Evolutionary conservation across 1,140 invertebrate species (phyloP), one percentile per base, ranked within the genome.

Genomic region (Gonatopus flavifemur): DNA sequence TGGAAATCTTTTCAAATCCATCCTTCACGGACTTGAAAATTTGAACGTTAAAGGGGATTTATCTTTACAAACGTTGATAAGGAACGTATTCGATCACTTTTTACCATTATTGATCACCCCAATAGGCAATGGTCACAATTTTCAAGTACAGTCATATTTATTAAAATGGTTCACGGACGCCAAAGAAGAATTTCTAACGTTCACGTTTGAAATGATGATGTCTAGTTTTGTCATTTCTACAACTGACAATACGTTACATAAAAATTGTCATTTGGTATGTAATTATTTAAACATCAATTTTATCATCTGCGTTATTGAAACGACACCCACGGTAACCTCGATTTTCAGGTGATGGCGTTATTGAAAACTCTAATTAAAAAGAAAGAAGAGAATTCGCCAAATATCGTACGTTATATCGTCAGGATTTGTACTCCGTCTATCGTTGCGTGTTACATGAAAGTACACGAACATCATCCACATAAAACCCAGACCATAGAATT

Each of bases 401-500:
- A 63, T 32, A 25, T 73, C 10, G 31, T 62, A 24, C 64, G 75
- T 56, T 49, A 61, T 19, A 72, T 78, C 13, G 49, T 75, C 16
- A 50, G 48, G 21, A 55, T 60, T 35, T 77, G 72, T 41, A 41
- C 62, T 20, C 30, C 61, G 6, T 45, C 53, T 20, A 56, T 74
- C 7, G 49, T 77, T 16, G 62, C 58, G 9, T 72, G 68, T 38
- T 78, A 68, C 21, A 55, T 74, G 15, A 72, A 67, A 53, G 58
- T 77, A 50, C 66, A 67, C 21, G 67, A 74, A n/a, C 46, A 58
- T 30, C 74, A 77, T 64, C 69, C 72, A 1, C 72, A 74, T 31
- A 75, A 61, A 55, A 46, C 64, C 37, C 63, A 76, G 13, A 66
- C 70, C 2, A 43, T 66, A 9, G 67, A 76, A 21, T 55, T 77